A percentile compares a stretch with the other conserved stretches of the same genome.
Evolutionary conservation across 2,888 invertebrate genomes (phyloP).

Genomic region (Glaucopsyche alexis): DNA sequence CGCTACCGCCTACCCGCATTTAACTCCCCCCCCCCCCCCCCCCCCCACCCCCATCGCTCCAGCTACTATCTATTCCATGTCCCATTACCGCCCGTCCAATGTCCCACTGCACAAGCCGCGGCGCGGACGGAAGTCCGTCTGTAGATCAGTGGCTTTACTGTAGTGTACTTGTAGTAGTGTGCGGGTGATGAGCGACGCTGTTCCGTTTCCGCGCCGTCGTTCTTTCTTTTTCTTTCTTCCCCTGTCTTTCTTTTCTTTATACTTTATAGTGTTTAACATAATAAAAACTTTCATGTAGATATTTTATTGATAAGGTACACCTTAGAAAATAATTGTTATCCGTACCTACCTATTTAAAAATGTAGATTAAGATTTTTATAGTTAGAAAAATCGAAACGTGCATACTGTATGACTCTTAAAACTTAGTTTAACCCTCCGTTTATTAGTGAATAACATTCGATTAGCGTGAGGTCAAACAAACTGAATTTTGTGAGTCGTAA

Average conservation of each 20-base stretch:
- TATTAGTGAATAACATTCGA: too few relatives aligned
- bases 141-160: slow-evolving; percentile 18
- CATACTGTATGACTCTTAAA: too few relatives aligned
- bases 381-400: too few relatives aligned
- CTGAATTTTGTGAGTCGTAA: too few relatives aligned
- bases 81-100: background rate
- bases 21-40: too few relatives aligned
- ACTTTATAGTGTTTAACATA: background rate
- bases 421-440: too few relatives aligned
- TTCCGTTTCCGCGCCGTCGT: slow-evolving; percentile 42
- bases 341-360: background rate
- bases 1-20: too few relatives aligned
- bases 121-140: slow-evolving; percentile 40
- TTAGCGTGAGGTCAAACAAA: too few relatives aligned
- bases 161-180: slow-evolving; percentile 33
- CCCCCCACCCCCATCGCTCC: too few relatives aligned
- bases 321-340: too few relatives aligned
- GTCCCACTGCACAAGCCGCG: slow-evolving; percentile 34
- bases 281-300: background rate
- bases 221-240: slow-evolving; percentile 34
- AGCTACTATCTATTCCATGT: too few relatives aligned
- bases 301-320: background rate
- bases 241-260: slow-evolving; percentile 24
- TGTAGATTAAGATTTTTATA: too few relatives aligned
- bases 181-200: slow-evolving; percentile 34